Evolutionary conservation across 2,113 vertebrate species (phyloP), one percentile per base, ranked within the genome.

Genomic region (Aramus guarauna): DNA sequence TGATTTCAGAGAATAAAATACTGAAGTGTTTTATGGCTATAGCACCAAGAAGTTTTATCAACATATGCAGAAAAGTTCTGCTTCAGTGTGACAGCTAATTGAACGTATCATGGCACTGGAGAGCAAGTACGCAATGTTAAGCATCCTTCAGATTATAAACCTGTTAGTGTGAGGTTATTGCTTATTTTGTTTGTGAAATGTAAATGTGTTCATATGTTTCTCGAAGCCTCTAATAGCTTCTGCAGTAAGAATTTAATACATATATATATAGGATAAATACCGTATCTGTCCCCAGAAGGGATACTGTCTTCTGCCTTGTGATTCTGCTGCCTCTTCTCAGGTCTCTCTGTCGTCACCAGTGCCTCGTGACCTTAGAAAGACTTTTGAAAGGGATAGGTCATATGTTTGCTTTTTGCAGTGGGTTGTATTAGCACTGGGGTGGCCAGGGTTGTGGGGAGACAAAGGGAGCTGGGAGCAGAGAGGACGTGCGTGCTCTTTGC

Each of bases 401-500:
- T 26, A 10, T 10, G 8, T 82, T 93, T 91, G 62, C 43, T 69
- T 81, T 87, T 67, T 94, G 76, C 53, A 72, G 43, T 64, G 64
- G 68, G 9, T 72, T n/a, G 5, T 72, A 27, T 26, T 88, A 60
- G 73, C 34, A 18, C 10, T 56, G 53, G 26, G 53, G 50, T 88
- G 50, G n/a, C 36, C 2, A 5, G 6, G 8, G 43, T 52, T 2
- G 0, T 34, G 43, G 39, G 48, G 66, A 75, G 43, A 79, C 56
- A 89, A 36, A 47, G 56, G 58, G 43, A 86, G 39, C 55, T 50
- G 91, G 50, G 76, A 71, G 36, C 43, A 74, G 64, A 48, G 79
- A 47, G n/a, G n/a, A 41, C 2, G 0, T 21, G 7, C 0, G 0
- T 43, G 47, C 30, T 36, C 24, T 71, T 47, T 60, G 56, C 77